Conservation (phyloP, 2,797 vertebrate genomes). For the Oryzias sinensis region DNA sequence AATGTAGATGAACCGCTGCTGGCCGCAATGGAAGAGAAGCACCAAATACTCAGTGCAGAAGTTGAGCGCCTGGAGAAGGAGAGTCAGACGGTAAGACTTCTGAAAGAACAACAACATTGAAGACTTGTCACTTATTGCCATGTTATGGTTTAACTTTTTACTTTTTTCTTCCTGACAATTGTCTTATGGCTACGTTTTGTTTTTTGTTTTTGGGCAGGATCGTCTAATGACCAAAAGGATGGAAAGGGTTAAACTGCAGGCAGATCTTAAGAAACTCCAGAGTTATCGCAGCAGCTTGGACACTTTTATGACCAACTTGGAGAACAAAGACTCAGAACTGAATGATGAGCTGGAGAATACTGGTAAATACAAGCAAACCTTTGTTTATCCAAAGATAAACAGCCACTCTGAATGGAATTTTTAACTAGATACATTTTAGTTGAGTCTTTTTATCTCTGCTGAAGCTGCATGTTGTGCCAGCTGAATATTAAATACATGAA, state of each 20-base stretch:
- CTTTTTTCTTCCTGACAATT: background rate
- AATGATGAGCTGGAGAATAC: constrained; percentile 81
- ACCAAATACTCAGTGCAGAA: constrained; percentile 83
- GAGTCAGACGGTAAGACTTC: constrained; percentile 81
- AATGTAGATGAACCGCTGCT: constrained; percentile 84
- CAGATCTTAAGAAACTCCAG: constrained; percentile 88
- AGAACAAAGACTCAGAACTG: constrained; percentile 78
- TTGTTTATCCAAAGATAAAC: background rate
- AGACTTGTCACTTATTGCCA: background rate
- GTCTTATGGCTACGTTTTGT: background rate
- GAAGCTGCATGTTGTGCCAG: too few relatives aligned
- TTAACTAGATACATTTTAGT: too few relatives aligned
- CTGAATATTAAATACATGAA: too few relatives aligned
- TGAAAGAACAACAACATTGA: background rate
- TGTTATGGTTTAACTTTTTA: background rate
- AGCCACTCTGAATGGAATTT: too few relatives aligned
- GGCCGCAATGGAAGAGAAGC: constrained; percentile 80
- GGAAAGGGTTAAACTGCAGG: constrained; percentile 83
- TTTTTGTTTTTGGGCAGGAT: constrained; percentile 75
- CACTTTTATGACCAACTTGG: constrained; percentile 79
- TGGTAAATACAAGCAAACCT: constrained; percentile 70
- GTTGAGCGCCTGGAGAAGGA: constrained; percentile 87
- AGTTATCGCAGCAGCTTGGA: constrained; percentile 83
- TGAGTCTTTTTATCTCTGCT: too few relatives aligned
- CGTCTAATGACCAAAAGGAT: constrained; percentile 84